These are phyloP conservation scores for Chaitophorus viminalis DNA, from an alignment of 2,888 invertebrate genomes.

Conservation along the genomic window DNA sequence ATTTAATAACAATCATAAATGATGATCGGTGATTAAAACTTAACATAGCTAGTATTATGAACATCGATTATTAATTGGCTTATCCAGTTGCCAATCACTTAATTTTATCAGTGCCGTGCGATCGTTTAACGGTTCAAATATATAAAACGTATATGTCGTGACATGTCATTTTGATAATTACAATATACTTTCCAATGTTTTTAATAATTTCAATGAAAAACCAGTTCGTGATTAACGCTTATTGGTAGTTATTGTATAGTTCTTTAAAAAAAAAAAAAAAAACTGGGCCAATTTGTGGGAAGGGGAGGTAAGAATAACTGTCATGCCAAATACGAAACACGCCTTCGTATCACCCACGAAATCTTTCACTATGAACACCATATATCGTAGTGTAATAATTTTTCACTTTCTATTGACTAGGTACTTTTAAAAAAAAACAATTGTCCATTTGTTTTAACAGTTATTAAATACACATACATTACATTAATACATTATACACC, in stretches of 20 bases:
- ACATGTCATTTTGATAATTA: conserved; percentile 43
- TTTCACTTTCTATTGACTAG: conserved; percentile 53
- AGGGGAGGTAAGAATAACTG: conserved; percentile 15
- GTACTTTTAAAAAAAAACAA: conserved; percentile 18
- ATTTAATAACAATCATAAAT: conserved; percentile 8
- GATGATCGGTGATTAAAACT: conserved; percentile 3
- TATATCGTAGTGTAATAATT: not conserved
- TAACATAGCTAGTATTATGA: not conserved
- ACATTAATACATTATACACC: not conserved
- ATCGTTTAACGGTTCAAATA: conserved; percentile 33
- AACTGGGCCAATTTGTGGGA: conserved; percentile 42
- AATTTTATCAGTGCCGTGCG: conserved; percentile 4
- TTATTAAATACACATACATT: not conserved
- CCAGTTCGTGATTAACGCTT: conserved; percentile 52
- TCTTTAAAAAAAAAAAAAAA: no score
- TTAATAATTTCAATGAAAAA: conserved; percentile 2
- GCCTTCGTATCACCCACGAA: conserved; percentile 58
- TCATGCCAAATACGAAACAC: conserved; percentile 60
- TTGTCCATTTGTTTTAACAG: conserved; percentile 21
- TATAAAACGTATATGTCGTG: conserved; percentile 22
- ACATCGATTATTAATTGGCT: not conserved
- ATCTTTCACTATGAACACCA: conserved; percentile 37
- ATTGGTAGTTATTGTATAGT: conserved; percentile 19
- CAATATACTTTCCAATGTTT: conserved; percentile 53
- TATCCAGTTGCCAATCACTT: conserved; percentile 12